phyloP scores from a whole-genome alignment of 2,113 vertebrate genomes.

The Macrotis lagotis region DNA sequence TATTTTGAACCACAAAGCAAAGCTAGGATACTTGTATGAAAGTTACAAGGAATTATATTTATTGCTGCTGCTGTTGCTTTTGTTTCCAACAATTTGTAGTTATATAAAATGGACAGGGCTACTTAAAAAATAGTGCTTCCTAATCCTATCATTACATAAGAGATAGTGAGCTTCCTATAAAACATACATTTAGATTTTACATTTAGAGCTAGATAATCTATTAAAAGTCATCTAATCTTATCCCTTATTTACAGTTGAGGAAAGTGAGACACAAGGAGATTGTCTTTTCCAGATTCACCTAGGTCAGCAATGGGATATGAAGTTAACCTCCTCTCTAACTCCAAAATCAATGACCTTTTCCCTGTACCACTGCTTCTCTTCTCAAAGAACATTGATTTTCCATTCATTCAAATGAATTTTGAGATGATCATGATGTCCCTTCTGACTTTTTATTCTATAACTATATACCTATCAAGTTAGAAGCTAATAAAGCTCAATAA shows the following conservation, averaged over 20 bases:
- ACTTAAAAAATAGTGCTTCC: background rate
- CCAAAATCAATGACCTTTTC: background rate
- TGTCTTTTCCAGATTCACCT: background rate
- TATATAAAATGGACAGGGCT: background rate
- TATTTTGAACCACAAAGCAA: background rate
- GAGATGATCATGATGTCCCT: background rate
- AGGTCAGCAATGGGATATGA: background rate
- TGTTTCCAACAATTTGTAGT: background rate
- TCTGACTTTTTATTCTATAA: background rate
- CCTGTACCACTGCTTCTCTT: background rate
- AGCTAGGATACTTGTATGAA: background rate
- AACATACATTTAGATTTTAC: background rate
- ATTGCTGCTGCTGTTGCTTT: background rate
- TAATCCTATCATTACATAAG: no score
- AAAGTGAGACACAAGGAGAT: background rate
- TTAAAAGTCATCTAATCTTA: background rate
- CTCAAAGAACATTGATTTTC: background rate
- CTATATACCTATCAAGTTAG: background rate
- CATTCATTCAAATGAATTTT: background rate
- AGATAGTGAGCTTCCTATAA: background rate
- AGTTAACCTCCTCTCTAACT: background rate
- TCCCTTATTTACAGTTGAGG: background rate
- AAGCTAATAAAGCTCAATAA: background rate
- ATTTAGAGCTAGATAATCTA: background rate
- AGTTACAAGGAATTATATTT: background rate